Evolutionary conservation across 2,888 invertebrate species (phyloP), one percentile per base, ranked within the genome.

Genomic region (Troglohyphantes excavatus): DNA sequence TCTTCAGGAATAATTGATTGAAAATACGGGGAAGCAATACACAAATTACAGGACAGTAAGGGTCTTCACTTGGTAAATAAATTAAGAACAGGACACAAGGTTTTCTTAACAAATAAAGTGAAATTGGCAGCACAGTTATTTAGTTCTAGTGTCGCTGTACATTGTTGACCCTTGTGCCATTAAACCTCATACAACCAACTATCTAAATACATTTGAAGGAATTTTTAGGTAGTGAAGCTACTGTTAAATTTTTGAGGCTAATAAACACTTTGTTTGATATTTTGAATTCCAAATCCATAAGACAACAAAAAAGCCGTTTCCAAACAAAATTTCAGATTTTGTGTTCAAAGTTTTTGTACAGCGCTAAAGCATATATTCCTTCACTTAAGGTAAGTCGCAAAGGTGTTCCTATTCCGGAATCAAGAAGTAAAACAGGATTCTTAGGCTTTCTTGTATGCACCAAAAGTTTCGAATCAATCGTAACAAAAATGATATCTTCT

Each of bases 81-180:
- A 81, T 65, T 91, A 3, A 70, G 27, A 46, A 43, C 27, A 65
- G 7, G 61, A 0, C 91, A 91, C 91, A 0, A n/a, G 86, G 9
- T 91, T 81, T 70, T 27, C 53, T 13, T 67, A 75, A 53, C 84
- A 91, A 33, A 90, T 86, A 90, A 83, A 13, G 91, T 91, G 11
- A 85, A 79, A 61, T 63, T 91, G 17, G 86, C 91, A 21, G 87
- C 75, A 3, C 91, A 91, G 76, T 73, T 70, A 9, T n/a, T 91
- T 6, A 91, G 91, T 73, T 46, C 63, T 5, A 83, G 82, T 63
- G 91, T 91, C 19, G 91, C 86, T 27, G 76, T n/a, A n/a, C n/a
- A n/a, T n/a, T n/a, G n/a, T n/a, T n/a, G n/a, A n/a, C n/a, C n/a
- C n/a, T n/a, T n/a, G 89, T 82, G 89, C 86, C 0, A 63, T 91